Conservation (phyloP, 2,113 vertebrate species). For the Tychaedon coryphoeus region DNA sequence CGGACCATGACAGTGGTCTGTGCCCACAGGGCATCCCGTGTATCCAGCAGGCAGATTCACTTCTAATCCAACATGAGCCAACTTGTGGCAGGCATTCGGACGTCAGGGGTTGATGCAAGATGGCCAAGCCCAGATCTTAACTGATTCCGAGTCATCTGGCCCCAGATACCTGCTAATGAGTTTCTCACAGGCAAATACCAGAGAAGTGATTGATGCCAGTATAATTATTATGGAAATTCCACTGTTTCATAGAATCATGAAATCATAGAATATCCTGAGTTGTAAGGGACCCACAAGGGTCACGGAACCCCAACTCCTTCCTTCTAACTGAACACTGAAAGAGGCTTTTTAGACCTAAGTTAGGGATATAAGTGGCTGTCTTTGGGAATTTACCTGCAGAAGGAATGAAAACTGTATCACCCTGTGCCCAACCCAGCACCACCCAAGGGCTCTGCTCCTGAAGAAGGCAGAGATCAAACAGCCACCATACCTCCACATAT, state of each 20-base stretch:
- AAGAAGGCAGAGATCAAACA: background rate
- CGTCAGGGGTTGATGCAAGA: slow-evolving; percentile 5
- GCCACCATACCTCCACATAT: background rate
- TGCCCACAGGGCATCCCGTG: background rate
- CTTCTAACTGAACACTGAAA: background rate
- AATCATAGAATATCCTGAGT: background rate
- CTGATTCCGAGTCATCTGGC: background rate
- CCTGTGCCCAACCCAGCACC: background rate
- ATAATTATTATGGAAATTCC: background rate
- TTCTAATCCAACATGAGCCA: background rate
- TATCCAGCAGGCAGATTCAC: background rate
- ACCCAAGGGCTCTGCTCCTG: background rate
- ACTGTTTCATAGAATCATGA: background rate
- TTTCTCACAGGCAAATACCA: slow-evolving; percentile 15
- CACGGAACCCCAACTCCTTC: background rate
- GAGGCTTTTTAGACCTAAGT: background rate
- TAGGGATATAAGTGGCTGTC: background rate
- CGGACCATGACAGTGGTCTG: background rate
- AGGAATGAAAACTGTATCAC: background rate
- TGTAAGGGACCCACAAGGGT: background rate
- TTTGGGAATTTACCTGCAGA: background rate
- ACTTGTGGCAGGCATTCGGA: background rate
- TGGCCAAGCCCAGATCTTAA: slow-evolving; percentile 24
- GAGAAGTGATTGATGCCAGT: background rate
- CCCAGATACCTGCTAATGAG: background rate